These are phyloP conservation scores for Malaclemys terrapin DNA, from an alignment of 2,113 vertebrate genomes.

Conservation along the genomic window DNA sequence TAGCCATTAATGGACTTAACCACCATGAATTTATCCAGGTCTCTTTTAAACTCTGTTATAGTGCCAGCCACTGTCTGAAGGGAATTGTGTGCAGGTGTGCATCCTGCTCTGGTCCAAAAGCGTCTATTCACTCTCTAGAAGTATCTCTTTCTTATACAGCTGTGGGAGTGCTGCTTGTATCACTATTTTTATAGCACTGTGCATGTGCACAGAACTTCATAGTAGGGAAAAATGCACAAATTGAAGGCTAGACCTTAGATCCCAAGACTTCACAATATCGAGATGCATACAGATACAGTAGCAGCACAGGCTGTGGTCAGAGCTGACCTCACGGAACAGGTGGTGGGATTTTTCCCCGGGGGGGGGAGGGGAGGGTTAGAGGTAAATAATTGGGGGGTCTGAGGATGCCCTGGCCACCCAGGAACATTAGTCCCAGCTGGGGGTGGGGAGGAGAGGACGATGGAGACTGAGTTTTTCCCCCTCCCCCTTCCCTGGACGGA, in stretches of 20 bases:
- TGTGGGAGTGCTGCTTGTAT: not conserved
- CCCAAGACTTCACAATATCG: not conserved
- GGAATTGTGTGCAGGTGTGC: not conserved
- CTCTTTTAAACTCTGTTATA: too few relatives aligned
- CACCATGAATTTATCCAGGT: too few relatives aligned
- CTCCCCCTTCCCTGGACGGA: too few relatives aligned
- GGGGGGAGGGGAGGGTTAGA: too few relatives aligned
- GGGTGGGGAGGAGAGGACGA: too few relatives aligned
- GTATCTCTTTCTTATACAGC: not conserved
- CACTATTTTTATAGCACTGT: not conserved
- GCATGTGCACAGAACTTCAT: not conserved
- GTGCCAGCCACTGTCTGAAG: not conserved
- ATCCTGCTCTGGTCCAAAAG: not conserved
- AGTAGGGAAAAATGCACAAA: too few relatives aligned
- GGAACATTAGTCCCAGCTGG: too few relatives aligned
- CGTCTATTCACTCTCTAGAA: not conserved
- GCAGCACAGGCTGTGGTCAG: not conserved
- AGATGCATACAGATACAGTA: not conserved
- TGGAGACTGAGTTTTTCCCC: too few relatives aligned
- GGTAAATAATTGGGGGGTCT: too few relatives aligned
- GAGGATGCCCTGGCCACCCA: too few relatives aligned
- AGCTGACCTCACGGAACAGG: not conserved
- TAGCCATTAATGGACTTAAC: too few relatives aligned
- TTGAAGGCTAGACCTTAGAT: not conserved
- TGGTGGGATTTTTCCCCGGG: rapidly evolving